A percentile compares a stretch with the other conserved stretches of the same genome.
Conservation (phyloP, 1,140 invertebrate genomes). For the Drosophila ohnishii region DNA sequence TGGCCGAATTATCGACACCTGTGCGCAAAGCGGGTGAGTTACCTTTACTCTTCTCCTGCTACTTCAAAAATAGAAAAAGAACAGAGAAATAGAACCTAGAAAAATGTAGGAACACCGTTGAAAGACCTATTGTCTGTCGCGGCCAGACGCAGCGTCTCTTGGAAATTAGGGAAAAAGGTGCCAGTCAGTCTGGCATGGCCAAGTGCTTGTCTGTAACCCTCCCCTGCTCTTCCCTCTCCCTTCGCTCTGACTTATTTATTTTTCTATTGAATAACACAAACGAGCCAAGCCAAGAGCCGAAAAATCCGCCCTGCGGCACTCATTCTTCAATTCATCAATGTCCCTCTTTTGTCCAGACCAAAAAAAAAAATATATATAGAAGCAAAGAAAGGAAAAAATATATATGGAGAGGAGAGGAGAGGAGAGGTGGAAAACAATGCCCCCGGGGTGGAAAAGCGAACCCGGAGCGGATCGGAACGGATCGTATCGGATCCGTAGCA, state of each 20-base stretch:
- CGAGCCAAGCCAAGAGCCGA: constrained; percentile 33
- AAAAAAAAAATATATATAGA: constrained; percentile 13
- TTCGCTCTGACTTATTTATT: constrained; percentile 68
- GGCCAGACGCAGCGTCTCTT: constrained; percentile 51
- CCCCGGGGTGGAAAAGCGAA: constrained; percentile 57
- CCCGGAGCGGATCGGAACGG: constrained; percentile 35
- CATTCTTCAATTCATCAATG: constrained; percentile 82
- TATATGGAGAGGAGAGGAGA: constrained; percentile 15
- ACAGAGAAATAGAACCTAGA: not conserved
- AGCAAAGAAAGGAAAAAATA: constrained; percentile 22
- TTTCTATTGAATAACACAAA: constrained; percentile 77
- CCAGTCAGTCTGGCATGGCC: constrained; percentile 75
- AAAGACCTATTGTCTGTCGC: constrained; percentile 5
- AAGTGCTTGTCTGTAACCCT: constrained; percentile 44
- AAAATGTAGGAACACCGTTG: not conserved
- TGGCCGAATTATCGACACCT: constrained; percentile 87
- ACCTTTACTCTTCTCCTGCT: not conserved
- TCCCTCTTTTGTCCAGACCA: constrained; percentile 35
- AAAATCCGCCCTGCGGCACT: constrained; percentile 68
- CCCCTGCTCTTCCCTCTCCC: constrained; percentile 10
- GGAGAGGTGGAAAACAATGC: constrained; percentile 54
- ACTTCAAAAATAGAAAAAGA: not conserved
- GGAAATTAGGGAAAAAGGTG: constrained; percentile 68
- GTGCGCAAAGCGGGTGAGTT: constrained; percentile 77
- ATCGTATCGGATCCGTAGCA: constrained; percentile 29